Evolutionary conservation across 2,888 invertebrate species (phyloP).

Genomic region (Mechanitis messenoides): DNA sequence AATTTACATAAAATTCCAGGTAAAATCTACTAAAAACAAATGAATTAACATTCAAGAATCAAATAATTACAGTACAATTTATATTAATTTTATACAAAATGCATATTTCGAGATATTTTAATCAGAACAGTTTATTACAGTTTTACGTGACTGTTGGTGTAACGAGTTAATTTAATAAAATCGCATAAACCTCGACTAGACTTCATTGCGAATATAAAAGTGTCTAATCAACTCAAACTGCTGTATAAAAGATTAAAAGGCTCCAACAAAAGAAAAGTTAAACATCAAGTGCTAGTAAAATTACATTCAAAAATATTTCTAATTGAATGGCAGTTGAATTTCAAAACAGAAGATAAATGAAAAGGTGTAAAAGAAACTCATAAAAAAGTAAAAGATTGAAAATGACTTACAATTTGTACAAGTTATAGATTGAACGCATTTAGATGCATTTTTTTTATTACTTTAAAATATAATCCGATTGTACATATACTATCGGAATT

Average conservation of each 20-base stretch:
- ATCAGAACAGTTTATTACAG: background rate
- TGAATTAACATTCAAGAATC: background rate
- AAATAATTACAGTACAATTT: background rate
- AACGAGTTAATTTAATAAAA: slow-evolving; percentile 1
- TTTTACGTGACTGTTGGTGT: slow-evolving; percentile 2
- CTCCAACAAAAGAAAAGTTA: background rate
- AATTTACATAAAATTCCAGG: no score
- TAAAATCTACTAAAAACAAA: no score
- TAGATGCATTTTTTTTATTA: no score
- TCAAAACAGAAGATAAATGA: slow-evolving; percentile 4
- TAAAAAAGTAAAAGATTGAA: slow-evolving; percentile 18
- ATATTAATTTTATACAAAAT: no score
- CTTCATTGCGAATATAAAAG: slow-evolving; percentile 1
- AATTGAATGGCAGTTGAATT: background rate
- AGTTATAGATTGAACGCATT: background rate
- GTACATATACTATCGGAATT: no score
- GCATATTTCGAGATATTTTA: background rate
- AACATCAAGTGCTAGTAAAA: background rate
- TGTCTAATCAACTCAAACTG: slow-evolving; percentile 4
- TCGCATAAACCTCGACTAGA: background rate
- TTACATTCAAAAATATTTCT: background rate
- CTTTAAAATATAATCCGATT: no score
- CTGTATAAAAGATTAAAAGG: background rate
- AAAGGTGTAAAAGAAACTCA: slow-evolving; percentile 10
- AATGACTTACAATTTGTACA: slow-evolving; percentile 5